Percentiles rank a stretch among this genome's conserved stretches.
Evolutionary conservation across 2,113 vertebrate genomes (phyloP).

Genomic region (Sinocyclocheilus anshuiensis): DNA sequence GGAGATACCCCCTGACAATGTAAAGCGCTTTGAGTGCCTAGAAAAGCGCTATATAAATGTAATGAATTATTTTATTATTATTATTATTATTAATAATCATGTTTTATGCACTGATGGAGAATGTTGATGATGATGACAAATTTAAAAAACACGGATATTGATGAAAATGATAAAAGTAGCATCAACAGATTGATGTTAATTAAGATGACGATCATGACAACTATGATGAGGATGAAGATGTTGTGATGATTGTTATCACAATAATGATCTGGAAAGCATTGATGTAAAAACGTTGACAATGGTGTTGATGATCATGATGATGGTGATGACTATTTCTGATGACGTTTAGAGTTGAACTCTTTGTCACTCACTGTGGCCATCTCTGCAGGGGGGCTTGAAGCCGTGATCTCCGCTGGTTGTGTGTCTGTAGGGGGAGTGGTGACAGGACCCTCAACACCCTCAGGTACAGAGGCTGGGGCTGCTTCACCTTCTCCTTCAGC

Average conservation of each 20-base stretch:
- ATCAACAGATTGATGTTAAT: constrained; percentile 1
- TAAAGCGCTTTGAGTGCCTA: too few species aligned
- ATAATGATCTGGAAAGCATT: background rate
- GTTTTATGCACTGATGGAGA: background rate
- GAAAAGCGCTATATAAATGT: too few species aligned
- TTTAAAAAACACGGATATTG: background rate
- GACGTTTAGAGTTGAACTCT: background rate
- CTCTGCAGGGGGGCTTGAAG: constrained; percentile 66
- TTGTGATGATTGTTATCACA: constrained; percentile 19
- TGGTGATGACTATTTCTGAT: constrained; percentile 16
- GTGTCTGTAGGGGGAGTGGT: constrained; percentile 42
- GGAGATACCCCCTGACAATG: too few species aligned
- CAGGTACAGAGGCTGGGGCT: constrained; percentile 30
- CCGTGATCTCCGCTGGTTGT: constrained; percentile 39
- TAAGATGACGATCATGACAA: constrained; percentile 10
- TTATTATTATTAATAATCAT: too few species aligned
- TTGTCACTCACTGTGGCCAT: constrained; percentile 82
- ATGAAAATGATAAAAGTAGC: background rate
- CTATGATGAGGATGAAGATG: background rate
- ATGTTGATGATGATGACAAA: background rate
- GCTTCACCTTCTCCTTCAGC: constrained; percentile 53
- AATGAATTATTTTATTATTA: too few species aligned
- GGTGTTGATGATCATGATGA: constrained; percentile 23
- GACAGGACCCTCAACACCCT: constrained; percentile 36
- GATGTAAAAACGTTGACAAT: background rate